Evolutionary conservation across 23 tunicate species (phyloP).

Genomic region (Pegea sp.): DNA sequence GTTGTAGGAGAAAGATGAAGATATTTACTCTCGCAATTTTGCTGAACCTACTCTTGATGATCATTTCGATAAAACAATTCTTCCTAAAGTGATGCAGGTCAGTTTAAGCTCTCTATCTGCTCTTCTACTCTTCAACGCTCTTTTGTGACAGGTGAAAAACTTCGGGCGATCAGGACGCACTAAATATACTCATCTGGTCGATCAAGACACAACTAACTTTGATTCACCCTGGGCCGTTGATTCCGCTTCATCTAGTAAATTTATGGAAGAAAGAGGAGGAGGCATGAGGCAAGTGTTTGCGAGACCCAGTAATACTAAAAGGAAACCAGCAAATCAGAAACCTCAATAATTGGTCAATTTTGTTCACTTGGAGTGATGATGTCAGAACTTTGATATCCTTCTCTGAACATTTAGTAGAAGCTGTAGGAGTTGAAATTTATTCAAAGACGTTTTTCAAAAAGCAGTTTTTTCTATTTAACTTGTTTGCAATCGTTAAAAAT

Average conservation of each 20-base stretch:
- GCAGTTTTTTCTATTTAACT: too few species aligned
- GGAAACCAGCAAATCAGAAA: too few species aligned
- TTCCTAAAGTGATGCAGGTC: slow-evolving; percentile 97
- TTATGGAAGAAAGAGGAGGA: slow-evolving; percentile 39
- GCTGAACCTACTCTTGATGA: slow-evolving; percentile 91
- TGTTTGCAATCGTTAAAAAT: too few species aligned
- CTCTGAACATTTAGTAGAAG: too few species aligned
- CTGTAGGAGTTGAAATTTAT: too few species aligned
- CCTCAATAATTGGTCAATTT: too few species aligned
- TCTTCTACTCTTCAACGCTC: background rate
- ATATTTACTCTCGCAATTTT: slow-evolving; percentile 26
- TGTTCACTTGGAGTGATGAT: too few species aligned
- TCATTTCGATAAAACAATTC: slow-evolving; percentile 86
- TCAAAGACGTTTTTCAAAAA: too few species aligned
- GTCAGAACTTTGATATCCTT: too few species aligned
- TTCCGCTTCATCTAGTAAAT: slow-evolving; percentile 27
- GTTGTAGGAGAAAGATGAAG: slow-evolving; percentile 74
- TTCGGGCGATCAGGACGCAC: slow-evolving; percentile 98
- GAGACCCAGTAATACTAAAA: too few species aligned
- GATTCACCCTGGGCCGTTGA: slow-evolving; percentile 90
- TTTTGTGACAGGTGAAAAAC: slow-evolving; percentile 43
- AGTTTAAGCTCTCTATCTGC: background rate
- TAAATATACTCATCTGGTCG: slow-evolving; percentile 94
- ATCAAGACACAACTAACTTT: slow-evolving; percentile 80
- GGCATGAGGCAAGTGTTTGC: slow-evolving; percentile 84